phyloP scores from a whole-genome alignment of 2,888 invertebrate genomes.

The Rhamnusium bicolor region DNA sequence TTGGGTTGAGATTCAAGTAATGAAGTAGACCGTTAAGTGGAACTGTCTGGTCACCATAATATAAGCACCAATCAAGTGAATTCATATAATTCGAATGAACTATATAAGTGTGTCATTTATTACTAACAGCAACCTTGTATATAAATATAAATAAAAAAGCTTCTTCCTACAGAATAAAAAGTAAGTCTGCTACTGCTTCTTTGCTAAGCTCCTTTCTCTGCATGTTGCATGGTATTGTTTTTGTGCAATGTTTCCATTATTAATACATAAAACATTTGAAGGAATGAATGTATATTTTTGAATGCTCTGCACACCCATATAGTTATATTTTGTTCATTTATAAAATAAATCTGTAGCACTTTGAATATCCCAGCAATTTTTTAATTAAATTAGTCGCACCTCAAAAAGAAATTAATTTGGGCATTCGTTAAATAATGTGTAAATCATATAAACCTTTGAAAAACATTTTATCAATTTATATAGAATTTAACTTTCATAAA shows the following conservation, averaged over 20 bases:
- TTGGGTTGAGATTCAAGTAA: no score
- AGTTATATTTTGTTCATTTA: not conserved
- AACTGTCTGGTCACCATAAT: no score
- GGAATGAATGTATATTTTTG: conserved; percentile 8
- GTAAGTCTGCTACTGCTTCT: conserved; percentile 43
- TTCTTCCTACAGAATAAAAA: conserved; percentile 13
- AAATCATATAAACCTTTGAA: no score
- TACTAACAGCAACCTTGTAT: conserved; percentile 27
- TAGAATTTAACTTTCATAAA: no score
- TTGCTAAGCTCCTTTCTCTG: conserved; percentile 46
- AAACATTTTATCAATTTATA: no score
- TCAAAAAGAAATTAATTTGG: no score
- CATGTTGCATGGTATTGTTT: conserved; percentile 32
- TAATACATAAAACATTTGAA: not conserved
- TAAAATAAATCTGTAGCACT: not conserved
- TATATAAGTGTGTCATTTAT: conserved; percentile 1
- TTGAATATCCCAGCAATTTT: not conserved
- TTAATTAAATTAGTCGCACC: no score
- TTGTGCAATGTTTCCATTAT: not conserved
- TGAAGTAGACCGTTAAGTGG: no score
- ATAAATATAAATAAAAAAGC: conserved; percentile 4
- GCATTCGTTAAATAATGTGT: no score
- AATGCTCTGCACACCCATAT: not conserved
- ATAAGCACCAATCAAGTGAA: not conserved
- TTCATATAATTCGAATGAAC: conserved; percentile 13